A percentile compares a stretch with the other conserved stretches of the same genome.
These are phyloP conservation scores for Pelobates fuscus DNA, from an alignment of 2,113 vertebrate species.

Conservation along the genomic window DNA sequence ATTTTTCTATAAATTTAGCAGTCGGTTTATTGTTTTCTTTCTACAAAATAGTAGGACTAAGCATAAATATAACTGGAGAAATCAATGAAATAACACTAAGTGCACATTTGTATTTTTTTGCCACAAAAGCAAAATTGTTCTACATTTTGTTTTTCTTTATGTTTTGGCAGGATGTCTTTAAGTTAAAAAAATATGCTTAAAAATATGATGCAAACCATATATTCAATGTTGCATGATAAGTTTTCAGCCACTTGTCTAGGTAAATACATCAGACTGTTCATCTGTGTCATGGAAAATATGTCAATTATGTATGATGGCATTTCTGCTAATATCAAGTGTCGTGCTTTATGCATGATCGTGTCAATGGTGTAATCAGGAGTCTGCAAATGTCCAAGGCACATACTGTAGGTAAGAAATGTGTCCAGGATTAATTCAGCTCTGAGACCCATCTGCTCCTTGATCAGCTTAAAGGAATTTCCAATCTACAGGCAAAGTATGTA, in stretches of 20 bases:
- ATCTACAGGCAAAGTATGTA: constrained; percentile 35
- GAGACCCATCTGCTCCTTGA: constrained; percentile 48
- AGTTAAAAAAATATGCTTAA: no score
- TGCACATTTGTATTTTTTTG: no score
- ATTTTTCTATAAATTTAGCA: no score
- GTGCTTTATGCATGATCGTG: not conserved
- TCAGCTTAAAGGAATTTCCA: constrained; percentile 50
- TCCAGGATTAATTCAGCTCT: constrained; percentile 44
- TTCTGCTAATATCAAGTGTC: constrained; percentile 20
- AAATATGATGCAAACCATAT: not conserved
- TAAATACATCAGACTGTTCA: not conserved
- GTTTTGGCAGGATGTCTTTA: no score
- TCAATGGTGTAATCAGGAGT: constrained; percentile 18
- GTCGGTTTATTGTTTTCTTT: no score
- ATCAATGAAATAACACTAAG: no score
- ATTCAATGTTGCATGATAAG: not conserved
- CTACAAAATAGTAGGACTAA: no score
- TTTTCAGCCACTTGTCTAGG: not conserved
- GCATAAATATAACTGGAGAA: no score
- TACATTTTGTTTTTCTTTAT: no score
- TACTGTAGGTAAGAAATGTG: constrained; percentile 44
- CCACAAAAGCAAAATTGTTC: no score
- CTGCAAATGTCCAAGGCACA: constrained; percentile 34
- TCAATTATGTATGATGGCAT: not conserved
- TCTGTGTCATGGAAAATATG: not conserved